Base-by-base conservation (phyloP, 2,888 invertebrate species). In the Dendrolimus houi region DNA sequence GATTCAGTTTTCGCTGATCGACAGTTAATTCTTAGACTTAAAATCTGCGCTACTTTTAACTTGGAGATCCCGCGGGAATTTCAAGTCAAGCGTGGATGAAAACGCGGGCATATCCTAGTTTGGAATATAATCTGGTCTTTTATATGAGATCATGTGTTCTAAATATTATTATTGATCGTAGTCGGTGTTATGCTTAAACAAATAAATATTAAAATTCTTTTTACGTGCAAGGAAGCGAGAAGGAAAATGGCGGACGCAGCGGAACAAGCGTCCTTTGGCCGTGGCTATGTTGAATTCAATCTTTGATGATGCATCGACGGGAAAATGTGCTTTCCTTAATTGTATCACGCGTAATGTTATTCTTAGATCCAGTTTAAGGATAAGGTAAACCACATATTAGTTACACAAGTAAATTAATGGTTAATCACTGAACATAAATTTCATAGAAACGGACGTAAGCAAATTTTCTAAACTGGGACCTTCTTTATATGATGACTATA, bases 231-330 rank as follows among this genome's bases (percentile, higher is more conserved):
- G 81, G 81, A 81, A 81, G 77, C 60, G 65, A 79, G 74, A 70
- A 85, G 87, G 87, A 87, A 80, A 83, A 79, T 54, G 57, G 62
- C 66, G 66, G 62, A 58, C 62, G 58, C 58, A 55, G 54, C 54
- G 47, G 40, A 42, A 52, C 60, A 64, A 63, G 67, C 70, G 77
- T 69, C 79, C 79, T 79, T 74, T 67, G 60, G 56, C 57, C 58
- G 55, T 55, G 67, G 63, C 59, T 62, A 64, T 59, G 60, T 66
- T 69, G 80, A 77, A 80, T 66, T 69, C 79, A 77, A 80, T 81
- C 65, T 79, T 66, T 80, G 78, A 83, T 80, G 71, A 77, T 70
- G 59, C 60, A 77, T 68, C 62, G 57, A 64, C 64, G 65, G 64
- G 64, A 70, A 66, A 58, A 42, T 57, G 41, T 61, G 57, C 69